Evolutionary conservation across 2,888 invertebrate genomes (phyloP), one percentile per base, ranked within the genome.

Genomic region (Spilosoma lubricipeda): DNA sequence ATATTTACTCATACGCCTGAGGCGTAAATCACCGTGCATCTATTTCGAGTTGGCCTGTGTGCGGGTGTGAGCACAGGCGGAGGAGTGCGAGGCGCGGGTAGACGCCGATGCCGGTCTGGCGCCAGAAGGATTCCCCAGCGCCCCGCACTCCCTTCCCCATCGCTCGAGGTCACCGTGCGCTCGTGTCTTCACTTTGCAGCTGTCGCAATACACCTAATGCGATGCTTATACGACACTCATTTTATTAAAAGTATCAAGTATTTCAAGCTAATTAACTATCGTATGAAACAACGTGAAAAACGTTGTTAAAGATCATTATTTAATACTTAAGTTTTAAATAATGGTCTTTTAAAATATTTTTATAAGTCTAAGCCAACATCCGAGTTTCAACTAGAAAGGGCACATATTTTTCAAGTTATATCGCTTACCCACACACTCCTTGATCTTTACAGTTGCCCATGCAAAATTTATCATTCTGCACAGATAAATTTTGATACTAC

Each of bases 111-210:
- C 91, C 96, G 94, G 95, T 95, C 96, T 96, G 95, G 96, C 96
- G 96, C 96, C 96, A 95, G 93, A 94, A 95, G 96, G 96, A 96
- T 96, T 96, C 96, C 96, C 96, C 96, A 94, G 94, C 95, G 93
- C 94, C 92, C 91, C 93, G 89, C 93, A 82, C 86, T 84, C 88
- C 85, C 86, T 89, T 83, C 88, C 79, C 85, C 84, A 81, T 80
- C 83, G 81, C 85, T 88, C 90, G 90, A 91, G 90, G 91, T 91
- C 91, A 88, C 90, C 86, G 88, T 81, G 89, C 89, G 88, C 89
- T 88, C 89, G 86, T 88, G 86, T 87, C 87, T 86, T 87, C 81
- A 82, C 86, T 86, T 85, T 87, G 84, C 52, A 56, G 52, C 87
- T 84, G 85, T 87, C 81, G 80, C 85, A 87, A 85, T 59, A 84